Conservation (phyloP, 35 echinoderm and acorn worm genomes). For the Apostichopus japonicus region DNA sequence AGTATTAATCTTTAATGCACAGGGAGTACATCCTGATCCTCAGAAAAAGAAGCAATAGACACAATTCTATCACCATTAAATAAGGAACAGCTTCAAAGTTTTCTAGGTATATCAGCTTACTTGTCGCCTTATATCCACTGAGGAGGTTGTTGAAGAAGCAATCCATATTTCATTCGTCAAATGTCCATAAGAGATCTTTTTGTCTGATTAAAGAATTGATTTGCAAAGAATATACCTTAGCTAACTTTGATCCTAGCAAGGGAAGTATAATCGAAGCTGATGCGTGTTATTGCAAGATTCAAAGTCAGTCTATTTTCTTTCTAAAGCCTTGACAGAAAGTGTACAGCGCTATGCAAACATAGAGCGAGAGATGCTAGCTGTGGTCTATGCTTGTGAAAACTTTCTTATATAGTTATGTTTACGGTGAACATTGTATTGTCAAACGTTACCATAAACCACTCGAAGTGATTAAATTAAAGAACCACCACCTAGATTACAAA, state of each 20-base stretch:
- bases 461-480: slow-evolving; percentile 62
- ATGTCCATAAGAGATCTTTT: slow-evolving; percentile 38
- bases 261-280: slow-evolving; percentile 46
- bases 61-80: background rate
- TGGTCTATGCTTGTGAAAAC: slow-evolving; percentile 43
- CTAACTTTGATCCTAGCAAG: slow-evolving; percentile 65
- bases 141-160: background rate
- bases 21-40: slow-evolving; percentile 61
- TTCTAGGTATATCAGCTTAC: too few relatives aligned
- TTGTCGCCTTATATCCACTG: background rate
- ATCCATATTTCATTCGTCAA: background rate
- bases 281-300: background rate
- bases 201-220: slow-evolving; percentile 35
- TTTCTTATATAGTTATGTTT: slow-evolving; percentile 69
- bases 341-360: background rate
- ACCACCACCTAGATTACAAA: slow-evolving; percentile 49
- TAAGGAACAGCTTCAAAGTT: slow-evolving; percentile 56
- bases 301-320: background rate
- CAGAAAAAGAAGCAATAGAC: slow-evolving; percentile 46
- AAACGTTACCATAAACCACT: slow-evolving; percentile 67
- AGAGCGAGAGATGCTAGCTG: background rate
- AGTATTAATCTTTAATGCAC: slow-evolving; percentile 26
- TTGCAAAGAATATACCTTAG: slow-evolving; percentile 32
- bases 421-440: slow-evolving; percentile 39
- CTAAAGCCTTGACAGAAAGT: background rate